Base-by-base conservation (phyloP, 92 coral and sea anemone species). In the Desmophyllum pertusum region DNA sequence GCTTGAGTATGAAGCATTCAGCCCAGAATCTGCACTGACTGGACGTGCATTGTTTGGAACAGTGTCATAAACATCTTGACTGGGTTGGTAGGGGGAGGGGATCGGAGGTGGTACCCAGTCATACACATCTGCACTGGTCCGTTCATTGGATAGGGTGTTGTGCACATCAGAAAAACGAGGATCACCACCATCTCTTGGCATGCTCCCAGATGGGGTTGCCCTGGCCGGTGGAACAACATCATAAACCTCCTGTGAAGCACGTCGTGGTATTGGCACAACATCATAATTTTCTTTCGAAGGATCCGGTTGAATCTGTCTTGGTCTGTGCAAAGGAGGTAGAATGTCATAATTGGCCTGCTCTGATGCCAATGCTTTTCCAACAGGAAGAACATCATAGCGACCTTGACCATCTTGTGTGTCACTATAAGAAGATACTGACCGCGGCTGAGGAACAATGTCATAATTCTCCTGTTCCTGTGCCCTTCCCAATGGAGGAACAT, bases 161-260 rank as follows among this genome's bases (percentile, higher is more conserved):
- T 85, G 85, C 38, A 75, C 41, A 10, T 80, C 86, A 57, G 77
- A 69, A 25, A 70, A 51, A 39, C 61, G 57, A 29, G 50, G 70
- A 40, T 81, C 79, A 31, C 31, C 48, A 67, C 45, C 23, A 53
- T 35, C 18, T 10, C 75, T 62, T 39, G 45, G 27, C 6, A 14
- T 29, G 30, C 39, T 61, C 6, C 70, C 71, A 51, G 42, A 41
- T 10, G 10, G 51, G 23, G 52, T 46, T 53, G 86, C 53, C 38
- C 86, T 84, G 3, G 88, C 92, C 18, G 90, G 83, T 25, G 94
- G 92, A 30, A 93, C 96, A 19, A 85, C 21, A 62, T 89, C 90
- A 73, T 92, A 93, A 42, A 80, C 46, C 21, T 92, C 92, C 81
- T 67, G 63, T 61, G 96, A 80, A n/a, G 80, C 39, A 23, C 83